These are phyloP conservation scores for Lethenteron reissneri DNA, from an alignment of 2,113 vertebrate genomes.

Conservation along the genomic window DNA sequence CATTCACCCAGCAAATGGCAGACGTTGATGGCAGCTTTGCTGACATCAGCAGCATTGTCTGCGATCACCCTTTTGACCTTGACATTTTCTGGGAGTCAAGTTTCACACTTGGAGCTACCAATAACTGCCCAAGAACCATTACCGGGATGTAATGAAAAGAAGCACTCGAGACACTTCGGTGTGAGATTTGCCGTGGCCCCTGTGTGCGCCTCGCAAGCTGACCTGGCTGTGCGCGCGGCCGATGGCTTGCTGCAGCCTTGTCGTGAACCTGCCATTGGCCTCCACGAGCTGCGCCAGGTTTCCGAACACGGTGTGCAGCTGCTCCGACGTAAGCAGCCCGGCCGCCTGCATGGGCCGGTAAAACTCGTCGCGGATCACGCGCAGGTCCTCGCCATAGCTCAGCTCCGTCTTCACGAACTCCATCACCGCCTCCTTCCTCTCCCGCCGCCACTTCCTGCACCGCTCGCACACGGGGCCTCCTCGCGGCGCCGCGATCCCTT, in stretches of 20 bases:
- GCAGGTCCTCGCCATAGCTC: slow-evolving; percentile 51
- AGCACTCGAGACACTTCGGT: no score
- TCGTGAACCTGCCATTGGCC: slow-evolving; percentile 50
- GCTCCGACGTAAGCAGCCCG: slow-evolving; percentile 42
- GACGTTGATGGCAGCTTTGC: no score
- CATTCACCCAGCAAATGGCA: no score
- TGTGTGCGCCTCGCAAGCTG: neutral
- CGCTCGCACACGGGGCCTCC: slow-evolving; percentile 30
- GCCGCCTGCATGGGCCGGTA: slow-evolving; percentile 58
- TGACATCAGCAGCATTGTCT: no score
- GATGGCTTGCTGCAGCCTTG: slow-evolving; percentile 56
- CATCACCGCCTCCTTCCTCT: slow-evolving; percentile 59
- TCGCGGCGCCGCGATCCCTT: no score
- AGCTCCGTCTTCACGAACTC: slow-evolving; percentile 67
- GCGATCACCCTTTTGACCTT: no score
- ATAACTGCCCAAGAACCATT: no score
- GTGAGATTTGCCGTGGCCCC: no score
- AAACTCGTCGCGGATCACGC: slow-evolving; percentile 63
- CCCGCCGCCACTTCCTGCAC: slow-evolving; percentile 43
- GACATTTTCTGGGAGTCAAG: no score
- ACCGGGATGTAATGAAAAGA: no score
- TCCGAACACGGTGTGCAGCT: slow-evolving; percentile 45
- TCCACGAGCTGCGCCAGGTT: slow-evolving; percentile 63
- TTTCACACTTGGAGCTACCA: no score
- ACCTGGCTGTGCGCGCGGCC: slow-evolving; percentile 60